phyloP scores from a whole-genome alignment of 2,888 invertebrate species.

The Dexiosoma caninum region DNA sequence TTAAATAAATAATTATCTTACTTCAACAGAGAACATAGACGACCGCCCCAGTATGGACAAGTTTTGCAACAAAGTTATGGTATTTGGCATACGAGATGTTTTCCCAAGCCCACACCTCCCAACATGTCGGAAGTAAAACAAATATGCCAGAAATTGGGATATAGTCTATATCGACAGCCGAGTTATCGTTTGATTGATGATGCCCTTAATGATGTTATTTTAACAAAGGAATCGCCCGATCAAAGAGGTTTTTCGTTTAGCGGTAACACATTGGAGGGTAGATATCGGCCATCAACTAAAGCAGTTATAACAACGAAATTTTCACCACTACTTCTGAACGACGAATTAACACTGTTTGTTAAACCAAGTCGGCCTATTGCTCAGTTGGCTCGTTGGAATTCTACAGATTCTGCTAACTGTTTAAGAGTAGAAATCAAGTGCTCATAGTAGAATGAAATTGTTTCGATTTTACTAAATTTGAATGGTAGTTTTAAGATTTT shows the following conservation, averaged over 20 bases:
- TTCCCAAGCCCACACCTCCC: conserved; percentile 79
- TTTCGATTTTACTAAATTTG: conserved; percentile 4
- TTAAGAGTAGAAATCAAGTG: conserved; percentile 75
- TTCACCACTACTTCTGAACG: conserved; percentile 74
- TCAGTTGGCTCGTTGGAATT: conserved; percentile 74
- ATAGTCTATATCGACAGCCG: conserved; percentile 77
- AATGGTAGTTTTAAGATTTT: conserved; percentile 45
- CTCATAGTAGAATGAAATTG: conserved; percentile 62
- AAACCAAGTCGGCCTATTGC: conserved; percentile 77
- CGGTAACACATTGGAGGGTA: conserved; percentile 67
- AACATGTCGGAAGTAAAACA: conserved; percentile 78
- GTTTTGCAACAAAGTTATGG: conserved; percentile 83
- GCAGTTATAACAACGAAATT: conserved; percentile 75
- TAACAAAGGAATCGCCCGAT: conserved; percentile 69
- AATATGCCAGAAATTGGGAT: conserved; percentile 83
- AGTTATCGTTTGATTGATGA: conserved; percentile 75
- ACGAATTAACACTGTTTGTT: conserved; percentile 72
- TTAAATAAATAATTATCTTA: neutral
- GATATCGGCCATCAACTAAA: conserved; percentile 74
- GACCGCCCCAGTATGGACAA: conserved; percentile 80
- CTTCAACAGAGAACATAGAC: conserved; percentile 33
- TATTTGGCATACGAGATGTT: conserved; percentile 86
- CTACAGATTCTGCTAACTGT: conserved; percentile 74
- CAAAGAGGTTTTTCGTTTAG: conserved; percentile 68
- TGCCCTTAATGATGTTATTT: conserved; percentile 68